phyloP scores from a whole-genome alignment of 2,113 vertebrate genomes.

The Ailurus styani region DNA sequence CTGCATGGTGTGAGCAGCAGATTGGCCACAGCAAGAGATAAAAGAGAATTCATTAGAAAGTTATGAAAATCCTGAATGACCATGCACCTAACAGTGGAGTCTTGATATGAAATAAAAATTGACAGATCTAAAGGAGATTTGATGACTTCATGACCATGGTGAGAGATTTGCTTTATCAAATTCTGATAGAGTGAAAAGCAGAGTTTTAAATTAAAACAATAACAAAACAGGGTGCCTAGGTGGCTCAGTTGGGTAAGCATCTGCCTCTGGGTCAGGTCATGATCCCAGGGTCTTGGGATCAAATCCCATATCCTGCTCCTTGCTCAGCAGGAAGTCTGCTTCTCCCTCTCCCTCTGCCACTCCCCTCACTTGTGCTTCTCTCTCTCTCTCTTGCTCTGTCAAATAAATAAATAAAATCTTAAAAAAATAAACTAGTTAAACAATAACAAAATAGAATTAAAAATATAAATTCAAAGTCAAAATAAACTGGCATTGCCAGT shows the following conservation, averaged over 20 bases:
- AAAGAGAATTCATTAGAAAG: background rate
- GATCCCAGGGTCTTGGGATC: background rate
- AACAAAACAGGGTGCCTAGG: background rate
- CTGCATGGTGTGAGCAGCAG: background rate
- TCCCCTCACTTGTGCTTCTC: background rate
- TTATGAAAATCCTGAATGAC: background rate
- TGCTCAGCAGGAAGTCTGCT: background rate
- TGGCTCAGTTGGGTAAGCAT: background rate
- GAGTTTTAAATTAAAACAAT: background rate
- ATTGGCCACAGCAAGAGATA: background rate
- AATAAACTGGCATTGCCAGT: background rate
- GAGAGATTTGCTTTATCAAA: background rate
- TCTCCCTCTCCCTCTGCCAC: background rate
- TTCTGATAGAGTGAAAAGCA: background rate
- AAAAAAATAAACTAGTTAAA: background rate
- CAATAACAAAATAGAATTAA: background rate
- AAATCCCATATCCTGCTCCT: background rate
- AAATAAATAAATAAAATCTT: background rate
- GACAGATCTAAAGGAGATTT: background rate
- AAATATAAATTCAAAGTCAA: constrained; percentile 3
- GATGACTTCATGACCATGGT: background rate
- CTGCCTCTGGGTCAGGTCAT: background rate
- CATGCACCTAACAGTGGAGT: background rate
- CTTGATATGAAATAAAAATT: background rate
- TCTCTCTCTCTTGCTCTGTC: background rate